Evolutionary conservation across 2,797 vertebrate genomes (phyloP), one percentile per base, ranked within the genome.

Genomic region (Oryzias dopingdopingensis): DNA sequence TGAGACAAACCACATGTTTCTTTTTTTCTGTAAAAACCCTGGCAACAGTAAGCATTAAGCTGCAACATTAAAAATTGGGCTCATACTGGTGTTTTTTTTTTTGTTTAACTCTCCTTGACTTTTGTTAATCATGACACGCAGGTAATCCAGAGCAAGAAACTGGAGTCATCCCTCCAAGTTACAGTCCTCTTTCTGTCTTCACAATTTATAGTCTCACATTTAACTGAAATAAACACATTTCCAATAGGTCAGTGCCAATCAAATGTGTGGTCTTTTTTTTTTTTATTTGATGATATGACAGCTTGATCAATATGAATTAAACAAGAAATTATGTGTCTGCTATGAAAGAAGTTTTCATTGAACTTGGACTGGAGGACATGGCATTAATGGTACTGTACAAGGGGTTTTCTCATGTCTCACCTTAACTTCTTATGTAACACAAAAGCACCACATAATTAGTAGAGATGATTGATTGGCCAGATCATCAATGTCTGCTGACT

Each of bases 161-260:
- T 52, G 49, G 46, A 51, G 45, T 65, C 58, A 67, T 82, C 67
- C 44, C 52, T 82, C 56, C 72, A 72, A 65, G 79, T 82, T 52
- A 59, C 20, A 22, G 41, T 16, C 26, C 47, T 73, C 17, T 42
- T 56, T 29, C 50, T 78, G 57, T 69, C 66, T 82, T 78, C 62
- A 67, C 70, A 74, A 72, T 70, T 49, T 69, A 59, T 76, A 74
- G 68, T 76, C 62, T 70, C 63, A 76, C 63, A 76, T 68, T 80
- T 71, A 70, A 59, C 40, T 12, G 47, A 46, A 37, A 59, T 60
- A 67, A 79, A 80, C 62, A 44, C 58, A 45, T 81, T 80, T 81
- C 43, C 67, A 18, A 65, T 68, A 74, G 74, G 71, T 80, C 74
- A 76, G 42, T 43, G 52, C 42, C 56, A 67, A 24, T 56, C 5